Evolutionary conservation across 2,797 vertebrate genomes (phyloP).

Genomic region (Fundulus diaphanus): DNA sequence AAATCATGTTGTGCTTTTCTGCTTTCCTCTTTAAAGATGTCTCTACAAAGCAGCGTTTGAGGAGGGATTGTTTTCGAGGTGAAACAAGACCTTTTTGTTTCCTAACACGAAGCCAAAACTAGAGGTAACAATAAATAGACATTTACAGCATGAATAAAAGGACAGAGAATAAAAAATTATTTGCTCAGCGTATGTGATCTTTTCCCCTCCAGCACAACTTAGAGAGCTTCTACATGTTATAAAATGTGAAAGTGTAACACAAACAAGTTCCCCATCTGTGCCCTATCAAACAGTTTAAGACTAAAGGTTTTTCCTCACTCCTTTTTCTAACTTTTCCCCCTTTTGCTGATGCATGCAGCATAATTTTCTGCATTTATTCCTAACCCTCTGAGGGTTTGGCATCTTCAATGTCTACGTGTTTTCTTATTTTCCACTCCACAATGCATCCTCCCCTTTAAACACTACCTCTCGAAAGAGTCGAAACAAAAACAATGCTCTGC

Average conservation of each 20-base stretch:
- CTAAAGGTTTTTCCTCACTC: conserved; percentile 30
- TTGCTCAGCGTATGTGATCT: conserved; percentile 59
- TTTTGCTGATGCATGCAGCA: conserved; percentile 20
- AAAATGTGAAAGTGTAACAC: conserved; percentile 68
- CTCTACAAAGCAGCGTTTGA: conserved; percentile 56
- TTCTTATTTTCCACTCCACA: conserved; percentile 13
- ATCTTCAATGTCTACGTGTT: conserved; percentile 20
- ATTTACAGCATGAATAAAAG: conserved; percentile 50
- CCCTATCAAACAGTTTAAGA: conserved; percentile 48
- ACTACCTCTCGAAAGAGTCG: conserved; percentile 11
- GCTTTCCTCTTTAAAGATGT: conserved; percentile 36
- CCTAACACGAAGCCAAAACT: conserved; percentile 64
- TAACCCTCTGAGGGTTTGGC: conserved; percentile 17
- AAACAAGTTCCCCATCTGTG: conserved; percentile 73
- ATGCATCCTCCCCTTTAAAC: background rate
- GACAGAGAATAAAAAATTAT: conserved; percentile 34
- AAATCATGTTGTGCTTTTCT: conserved; percentile 40
- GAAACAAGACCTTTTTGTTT: conserved; percentile 52
- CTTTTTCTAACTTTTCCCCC: conserved; percentile 14
- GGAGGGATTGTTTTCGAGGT: conserved; percentile 55
- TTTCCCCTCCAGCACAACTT: conserved; percentile 67
- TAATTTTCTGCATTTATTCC: conserved; percentile 46
- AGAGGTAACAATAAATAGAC: conserved; percentile 68
- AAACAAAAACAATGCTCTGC: conserved; percentile 1
- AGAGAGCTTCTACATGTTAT: conserved; percentile 66